phyloP scores from a whole-genome alignment of 2,888 invertebrate species.

The Neuroscelio doddi region DNA sequence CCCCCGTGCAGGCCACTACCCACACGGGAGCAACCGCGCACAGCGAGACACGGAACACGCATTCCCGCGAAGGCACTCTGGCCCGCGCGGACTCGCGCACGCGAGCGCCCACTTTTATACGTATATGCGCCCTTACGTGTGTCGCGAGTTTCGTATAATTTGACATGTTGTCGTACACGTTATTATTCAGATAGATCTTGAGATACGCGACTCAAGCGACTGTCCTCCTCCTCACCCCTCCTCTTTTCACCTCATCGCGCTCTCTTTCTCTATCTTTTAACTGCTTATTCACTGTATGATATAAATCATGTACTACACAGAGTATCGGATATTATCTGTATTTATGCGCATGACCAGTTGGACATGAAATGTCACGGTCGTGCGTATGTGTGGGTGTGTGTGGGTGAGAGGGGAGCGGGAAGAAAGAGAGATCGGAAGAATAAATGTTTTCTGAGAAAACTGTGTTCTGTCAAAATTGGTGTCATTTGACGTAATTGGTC shows the following conservation, averaged over 20 bases:
- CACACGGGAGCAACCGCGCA: constrained; percentile 46
- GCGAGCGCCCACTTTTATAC: no score
- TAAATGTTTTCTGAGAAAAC: no score
- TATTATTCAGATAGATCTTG: constrained; percentile 72
- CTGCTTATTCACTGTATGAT: constrained; percentile 30
- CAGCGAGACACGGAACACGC: constrained; percentile 51
- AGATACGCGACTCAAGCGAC: constrained; percentile 60
- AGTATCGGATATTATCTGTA: neutral
- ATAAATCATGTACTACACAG: neutral
- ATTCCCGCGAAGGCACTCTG: constrained; percentile 46
- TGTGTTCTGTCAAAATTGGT: no score
- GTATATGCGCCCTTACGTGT: constrained; percentile 53
- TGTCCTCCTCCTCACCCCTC: constrained; percentile 21
- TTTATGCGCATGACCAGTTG: no score
- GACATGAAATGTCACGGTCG: no score
- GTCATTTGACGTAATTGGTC: no score
- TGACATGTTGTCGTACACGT: constrained; percentile 72
- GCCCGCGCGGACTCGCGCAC: constrained; percentile 53
- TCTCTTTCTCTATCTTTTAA: constrained; percentile 30
- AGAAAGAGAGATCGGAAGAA: no score
- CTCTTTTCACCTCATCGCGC: constrained; percentile 18
- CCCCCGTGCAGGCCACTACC: constrained; percentile 57
- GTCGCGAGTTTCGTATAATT: constrained; percentile 69
- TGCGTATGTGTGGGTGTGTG: no score
- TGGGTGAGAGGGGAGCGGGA: no score